Evolutionary conservation across 2,888 invertebrate genomes (phyloP), one percentile per base, ranked within the genome.

Genomic region (Timandra comae): DNA sequence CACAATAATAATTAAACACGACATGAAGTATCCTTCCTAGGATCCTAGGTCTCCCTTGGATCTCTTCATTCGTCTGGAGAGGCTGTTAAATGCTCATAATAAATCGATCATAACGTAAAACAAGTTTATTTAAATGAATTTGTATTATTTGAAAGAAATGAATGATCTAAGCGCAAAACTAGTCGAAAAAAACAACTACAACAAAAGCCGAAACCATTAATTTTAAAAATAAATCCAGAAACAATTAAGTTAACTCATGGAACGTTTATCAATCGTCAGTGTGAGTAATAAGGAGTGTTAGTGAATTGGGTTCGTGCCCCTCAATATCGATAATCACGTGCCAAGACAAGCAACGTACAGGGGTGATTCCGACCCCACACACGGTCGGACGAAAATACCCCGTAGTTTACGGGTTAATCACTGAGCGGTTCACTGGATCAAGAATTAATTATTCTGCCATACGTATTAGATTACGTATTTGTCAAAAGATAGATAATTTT

Each of bases 241-340:
- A 16, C 16, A 16, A 16, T 40, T 30, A 36, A 28, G 26, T n/a
- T n/a, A 29, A 41, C 46, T 46, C 42, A 45, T 16, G 31, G 13
- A 39, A 32, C 29, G 43, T 46, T 40, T 64, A 62, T 81, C 80
- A 76, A 71, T 82, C 76, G 61, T 53, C 71, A 61, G 45, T 41
- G 43, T 41, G 46, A 49, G 64, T 65, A 69, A 63, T 71, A 65
- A 64, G 61, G 72, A 65, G 73, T 72, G 71, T 63, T 52, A 63
- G 50, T 62, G 66, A 69, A 77, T 77, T 72, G 72, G 74, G 77
- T 57, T 73, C 79, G 59, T 66, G 79, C 73, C 78, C 79, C 62
- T 16, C 66, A 59, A 69, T 72, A 69, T 63, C 60, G 61, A 65
- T 79, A 70, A 79, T 75, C 75, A 73, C 73, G 71, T 76, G 76